Evolutionary conservation across 1,140 invertebrate genomes (phyloP), one percentile per base, ranked within the genome.

Genomic region (Lerema accius): DNA sequence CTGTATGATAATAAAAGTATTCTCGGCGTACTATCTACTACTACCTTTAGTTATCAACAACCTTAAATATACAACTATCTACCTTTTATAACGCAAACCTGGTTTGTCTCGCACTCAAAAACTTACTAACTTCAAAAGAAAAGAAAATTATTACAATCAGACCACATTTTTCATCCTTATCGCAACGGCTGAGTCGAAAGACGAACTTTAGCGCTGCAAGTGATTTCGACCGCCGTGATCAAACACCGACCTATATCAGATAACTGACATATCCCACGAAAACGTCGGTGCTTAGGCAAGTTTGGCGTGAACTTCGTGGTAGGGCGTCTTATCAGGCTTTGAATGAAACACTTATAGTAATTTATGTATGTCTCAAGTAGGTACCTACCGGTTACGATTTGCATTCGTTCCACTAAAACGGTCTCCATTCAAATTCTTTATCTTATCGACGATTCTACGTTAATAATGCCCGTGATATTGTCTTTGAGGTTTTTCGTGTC

Each of bases 281-380:
- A 81, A 66, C 46, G 60, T 49, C 63, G 42, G 69, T 70, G 64
- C 69, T 78, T 81, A 37, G 64, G 59, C 48, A 75, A 83, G 63
- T 80, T 82, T 76, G 51, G 69, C 69, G 69, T 71, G 63, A 71
- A 80, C 61, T 83, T 80, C 58, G 67, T 63, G 67, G 58, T 56
- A 67, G 71, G 78, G 68, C 68, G 72, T 65, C 76, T 87, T 87
- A 87, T 87, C 84, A 63, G 56, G 32, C 39, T 68, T 72, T 64
- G 63, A 78, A 75, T 76, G 75, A 58, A 78, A 80, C 77, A 84
- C 78, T 85, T 81, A 70, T 74, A 67, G 74, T 83, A 80, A 87
- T 85, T 86, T 87, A 87, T 86, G 80, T 73, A 65, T 63, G 51
- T 76, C 48, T 68, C 65, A 64, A 75, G 61, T 23, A 23, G 23